Evolutionary conservation across 2,888 invertebrate species (phyloP), one percentile per base, ranked within the genome.

Genomic region (Dastarcus helophoroides): DNA sequence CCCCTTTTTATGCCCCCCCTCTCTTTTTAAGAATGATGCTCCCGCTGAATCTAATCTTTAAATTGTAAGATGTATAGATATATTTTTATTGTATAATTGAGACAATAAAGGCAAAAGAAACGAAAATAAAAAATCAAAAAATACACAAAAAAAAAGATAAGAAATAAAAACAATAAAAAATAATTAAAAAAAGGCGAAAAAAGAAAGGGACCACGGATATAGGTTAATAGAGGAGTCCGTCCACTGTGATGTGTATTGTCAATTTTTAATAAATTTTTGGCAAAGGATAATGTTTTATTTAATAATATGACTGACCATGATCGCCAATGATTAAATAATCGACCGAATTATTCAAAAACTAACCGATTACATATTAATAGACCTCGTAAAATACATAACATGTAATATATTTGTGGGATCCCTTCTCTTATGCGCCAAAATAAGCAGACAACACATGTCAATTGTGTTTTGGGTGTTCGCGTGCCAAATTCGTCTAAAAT

Each of bases 61-160:
- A 26, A n/a, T 36, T 15, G 3, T 10, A 14, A 15, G n/a, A 17
- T 17, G n/a, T 17, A 16, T 2, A 31, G 22, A 16, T 28, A 36
- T 24, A 22, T 27, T 25, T 27, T 6, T 31, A 31, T 29, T 6
- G 27, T 30, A 22, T 17, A 22, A 33, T 27, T 29, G 26, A 24
- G 64, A 60, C 62, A 61, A 62, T 65, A 65, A 64, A 65, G 64
- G 64, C 65, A 56, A 64, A 65, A 64, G 57, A 48, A 28, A 30
- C 30, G 22, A 43, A 48, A 29, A 30, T 34, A 35, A 37, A 39
- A 38, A 41, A 38, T 32, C 40, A 49, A 47, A 44, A 44, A 38
- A 46, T 32, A 37, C 42, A 42, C 32, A 37, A 42, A 37, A 37
- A 39, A 40, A 21, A 42, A 36, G 44, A 34, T 27, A 43, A 44